Conservation (phyloP, 2,797 vertebrate species). For the Nannoperca obscura region DNA sequence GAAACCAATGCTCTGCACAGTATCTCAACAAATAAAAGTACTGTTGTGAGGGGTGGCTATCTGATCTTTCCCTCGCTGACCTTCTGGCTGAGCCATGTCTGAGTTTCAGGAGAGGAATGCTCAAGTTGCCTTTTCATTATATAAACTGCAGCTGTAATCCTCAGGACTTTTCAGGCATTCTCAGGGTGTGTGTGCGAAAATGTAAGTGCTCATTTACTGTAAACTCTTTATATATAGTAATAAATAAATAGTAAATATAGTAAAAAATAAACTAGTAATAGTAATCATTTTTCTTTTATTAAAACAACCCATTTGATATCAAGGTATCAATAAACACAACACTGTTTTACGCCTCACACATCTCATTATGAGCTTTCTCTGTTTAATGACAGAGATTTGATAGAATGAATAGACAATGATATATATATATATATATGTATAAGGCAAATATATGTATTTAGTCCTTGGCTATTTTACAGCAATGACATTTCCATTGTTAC, state of each 20-base stretch:
- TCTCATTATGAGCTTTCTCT: neutral
- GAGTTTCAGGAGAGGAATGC: neutral
- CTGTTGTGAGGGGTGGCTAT: constrained; percentile 28
- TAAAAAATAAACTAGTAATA: neutral
- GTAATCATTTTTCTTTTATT: neutral
- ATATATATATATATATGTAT: no score
- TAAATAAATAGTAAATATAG: no score
- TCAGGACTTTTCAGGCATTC: neutral
- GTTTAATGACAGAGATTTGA: neutral
- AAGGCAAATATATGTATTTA: neutral
- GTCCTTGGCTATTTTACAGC: neutral
- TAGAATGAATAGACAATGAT: neutral
- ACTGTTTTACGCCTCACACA: neutral
- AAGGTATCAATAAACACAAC: constrained; percentile 4
- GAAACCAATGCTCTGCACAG: constrained; percentile 65
- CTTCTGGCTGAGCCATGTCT: constrained; percentile 6
- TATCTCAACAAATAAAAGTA: constrained; percentile 25
- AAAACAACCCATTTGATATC: neutral
- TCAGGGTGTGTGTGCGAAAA: neutral
- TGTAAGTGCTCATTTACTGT: neutral
- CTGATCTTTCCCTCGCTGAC: constrained; percentile 43
- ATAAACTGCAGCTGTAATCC: neutral
- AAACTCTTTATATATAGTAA: neutral
- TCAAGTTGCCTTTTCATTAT: constrained; percentile 16
- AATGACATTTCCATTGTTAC: neutral